Base-by-base conservation (phyloP, 2,797 vertebrate genomes). In the Uromys caudimaculatus region DNA sequence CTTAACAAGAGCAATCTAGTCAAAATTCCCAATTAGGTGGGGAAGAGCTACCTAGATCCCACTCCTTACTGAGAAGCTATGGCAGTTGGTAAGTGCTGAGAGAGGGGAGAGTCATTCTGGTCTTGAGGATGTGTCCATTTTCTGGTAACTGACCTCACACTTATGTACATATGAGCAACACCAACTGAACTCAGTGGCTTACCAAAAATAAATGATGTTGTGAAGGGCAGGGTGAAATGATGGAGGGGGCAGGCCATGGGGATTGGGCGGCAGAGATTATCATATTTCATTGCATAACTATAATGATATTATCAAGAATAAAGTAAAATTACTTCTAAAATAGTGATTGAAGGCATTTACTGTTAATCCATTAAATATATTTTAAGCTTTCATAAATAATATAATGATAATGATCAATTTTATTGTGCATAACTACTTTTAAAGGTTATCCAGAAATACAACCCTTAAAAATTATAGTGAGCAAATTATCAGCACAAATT, bases 351-450 rank as follows among this genome's bases (percentile, higher is more conserved):
- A 64, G 32, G 35, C 2, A 71, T 79, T 95, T 62, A 79, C 24
- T 83, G 1, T 54, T 93, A 19, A 82, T 89, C 17, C 29, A 89
- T 54, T 91, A 84, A 84, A 35, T 81, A 77, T 82, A 73, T 90
- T 52, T 56, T 89, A 93, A 90, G 88, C 62, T 91, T 91, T 86
- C 17, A 87, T 81, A 58, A 89, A 67, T 29, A 17, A 47, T 88
- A 17, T 83, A 67, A 78, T 96, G 47, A 14, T 87, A 67, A 78
- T 95, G 56, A 35, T 64, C 16, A 58, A 96, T 85, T 35, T 95
- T 41, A 86, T 89, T 94, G 35, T 81, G 35, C 12, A 69, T 92
- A 6, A 89, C 52, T 67, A 12, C 73, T 6, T 89, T 89, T 71
- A 62, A 89, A 93, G 19, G 1, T 7, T 90, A 67, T 76, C 6